These are phyloP conservation scores for Clivina fossor DNA, from an alignment of 2,888 invertebrate genomes.

Conservation along the genomic window DNA sequence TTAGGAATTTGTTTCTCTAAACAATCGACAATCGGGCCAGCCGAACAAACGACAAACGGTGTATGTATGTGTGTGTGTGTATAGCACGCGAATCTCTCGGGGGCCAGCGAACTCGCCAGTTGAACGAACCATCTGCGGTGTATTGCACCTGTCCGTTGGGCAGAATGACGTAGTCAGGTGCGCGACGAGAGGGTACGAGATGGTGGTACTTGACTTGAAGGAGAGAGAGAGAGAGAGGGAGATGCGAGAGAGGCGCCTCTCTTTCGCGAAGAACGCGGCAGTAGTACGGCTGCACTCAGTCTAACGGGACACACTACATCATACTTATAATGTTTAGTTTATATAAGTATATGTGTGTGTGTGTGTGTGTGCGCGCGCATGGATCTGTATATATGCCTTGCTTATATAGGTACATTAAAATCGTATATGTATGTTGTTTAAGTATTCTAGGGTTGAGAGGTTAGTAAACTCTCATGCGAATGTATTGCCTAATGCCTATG, in stretches of 20 bases:
- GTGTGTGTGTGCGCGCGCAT: constrained; percentile 18
- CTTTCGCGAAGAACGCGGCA: constrained; percentile 23
- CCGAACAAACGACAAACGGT: too few relatives aligned
- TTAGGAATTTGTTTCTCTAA: too few relatives aligned
- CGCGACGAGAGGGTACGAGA: too few relatives aligned
- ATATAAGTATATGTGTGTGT: too few relatives aligned
- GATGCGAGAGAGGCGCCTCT: constrained; percentile 11
- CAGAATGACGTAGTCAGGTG: too few relatives aligned
- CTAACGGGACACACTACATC: constrained; percentile 11
- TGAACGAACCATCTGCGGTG: constrained; percentile 23
- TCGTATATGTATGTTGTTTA: too few relatives aligned
- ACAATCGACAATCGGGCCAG: too few relatives aligned
- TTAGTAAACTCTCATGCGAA: constrained; percentile 24
- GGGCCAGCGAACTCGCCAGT: constrained; percentile 4
- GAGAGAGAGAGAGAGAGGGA: too few relatives aligned
- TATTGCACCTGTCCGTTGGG: constrained; percentile 25
- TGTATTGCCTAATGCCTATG: too few relatives aligned
- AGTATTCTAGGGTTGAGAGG: constrained; percentile 26
- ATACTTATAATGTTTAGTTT: too few relatives aligned
- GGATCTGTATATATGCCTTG: not conserved
- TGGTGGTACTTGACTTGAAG: too few relatives aligned
- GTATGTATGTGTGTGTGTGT: not conserved
- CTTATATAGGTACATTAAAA: not conserved
- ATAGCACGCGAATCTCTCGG: constrained; percentile 1
- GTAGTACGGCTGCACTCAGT: constrained; percentile 2